Conservation (phyloP, 2,113 vertebrate species). For the Aptenodytes forsteri region DNA sequence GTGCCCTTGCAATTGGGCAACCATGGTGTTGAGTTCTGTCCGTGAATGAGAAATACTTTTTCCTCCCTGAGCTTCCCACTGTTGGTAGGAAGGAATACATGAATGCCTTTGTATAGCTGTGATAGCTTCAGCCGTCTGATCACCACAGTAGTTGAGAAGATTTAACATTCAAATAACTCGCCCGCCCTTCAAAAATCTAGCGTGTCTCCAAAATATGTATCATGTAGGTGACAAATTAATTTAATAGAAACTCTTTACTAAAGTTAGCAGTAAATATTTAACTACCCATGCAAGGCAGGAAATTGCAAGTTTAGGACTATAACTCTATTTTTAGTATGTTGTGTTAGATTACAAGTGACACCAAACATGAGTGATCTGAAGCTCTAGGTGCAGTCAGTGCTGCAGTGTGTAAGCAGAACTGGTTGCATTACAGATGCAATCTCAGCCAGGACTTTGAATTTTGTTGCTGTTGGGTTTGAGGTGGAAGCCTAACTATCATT, state of each 20-base stretch:
- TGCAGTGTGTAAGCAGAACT: background rate
- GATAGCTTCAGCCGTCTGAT: background rate
- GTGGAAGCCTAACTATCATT: background rate
- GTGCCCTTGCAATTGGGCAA: background rate
- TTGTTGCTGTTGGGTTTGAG: background rate
- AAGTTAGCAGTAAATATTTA: background rate
- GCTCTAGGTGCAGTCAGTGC: background rate
- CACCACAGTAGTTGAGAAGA: background rate
- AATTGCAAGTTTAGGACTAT: background rate
- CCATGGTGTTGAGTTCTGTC: background rate
- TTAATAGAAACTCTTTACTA: background rate
- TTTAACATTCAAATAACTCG: rapidly evolving
- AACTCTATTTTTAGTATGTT: background rate
- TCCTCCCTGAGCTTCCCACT: background rate
- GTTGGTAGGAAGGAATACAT: background rate
- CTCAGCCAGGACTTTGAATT: background rate
- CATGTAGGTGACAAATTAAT: background rate
- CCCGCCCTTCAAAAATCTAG: background rate
- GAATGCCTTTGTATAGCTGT: background rate
- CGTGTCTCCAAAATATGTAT: background rate
- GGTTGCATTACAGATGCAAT: background rate
- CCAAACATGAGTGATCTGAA: background rate
- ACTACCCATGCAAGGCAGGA: background rate
- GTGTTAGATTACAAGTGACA: background rate
- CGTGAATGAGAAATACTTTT: background rate